Base-by-base conservation (phyloP, 2,113 vertebrate species). In the Solea senegalensis region DNA sequence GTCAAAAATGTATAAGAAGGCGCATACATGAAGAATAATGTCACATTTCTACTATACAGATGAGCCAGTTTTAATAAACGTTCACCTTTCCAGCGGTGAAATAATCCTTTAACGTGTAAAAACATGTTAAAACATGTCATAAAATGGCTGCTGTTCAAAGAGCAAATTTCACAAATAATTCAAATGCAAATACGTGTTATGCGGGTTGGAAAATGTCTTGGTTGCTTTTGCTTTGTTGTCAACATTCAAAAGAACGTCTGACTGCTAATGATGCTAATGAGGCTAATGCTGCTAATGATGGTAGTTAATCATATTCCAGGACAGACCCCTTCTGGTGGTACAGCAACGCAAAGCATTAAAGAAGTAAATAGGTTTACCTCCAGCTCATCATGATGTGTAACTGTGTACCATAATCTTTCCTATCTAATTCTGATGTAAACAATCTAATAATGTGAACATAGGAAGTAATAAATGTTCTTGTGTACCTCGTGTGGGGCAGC, bases 401-500 rank as follows among this genome's bases (percentile, higher is more conserved):
- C 56, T n/a, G 14, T 45, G 15, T 11, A 56, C 34, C 39, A n/a
- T 49, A 41, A n/a, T 45, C 46, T 39, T 5, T 41, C 10, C 21
- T 5, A 6, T 21, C 13, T 48, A 56, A 21, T 56, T 55, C 5
- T 0, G 5, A 40, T 40, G 10, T 21, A 11, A 50, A 16, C n/a
- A 57, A 62, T 62, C 9, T 67, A 12, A 59, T 39, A 39, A 26
- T 4, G 1, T 4, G 54, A 51, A 74, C 14, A 49, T 28, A 50
- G 16, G 10, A 4, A 7, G 3, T 21, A 21, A 14, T 7, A 3
- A 44, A 52, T 26, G 12, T 9, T 40, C 2, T 40, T 57, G 5
- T 9, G 9, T 89, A 99, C 98, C 96, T 95, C 26, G 93, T 95
- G 79, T 96, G 95, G 0, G 93, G 86, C 76, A 92, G 91, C 65